Percentiles rank a stretch among this genome's conserved stretches.
Conservation (phyloP, 1,140 invertebrate genomes). For the Drosophila subpulchrella region DNA sequence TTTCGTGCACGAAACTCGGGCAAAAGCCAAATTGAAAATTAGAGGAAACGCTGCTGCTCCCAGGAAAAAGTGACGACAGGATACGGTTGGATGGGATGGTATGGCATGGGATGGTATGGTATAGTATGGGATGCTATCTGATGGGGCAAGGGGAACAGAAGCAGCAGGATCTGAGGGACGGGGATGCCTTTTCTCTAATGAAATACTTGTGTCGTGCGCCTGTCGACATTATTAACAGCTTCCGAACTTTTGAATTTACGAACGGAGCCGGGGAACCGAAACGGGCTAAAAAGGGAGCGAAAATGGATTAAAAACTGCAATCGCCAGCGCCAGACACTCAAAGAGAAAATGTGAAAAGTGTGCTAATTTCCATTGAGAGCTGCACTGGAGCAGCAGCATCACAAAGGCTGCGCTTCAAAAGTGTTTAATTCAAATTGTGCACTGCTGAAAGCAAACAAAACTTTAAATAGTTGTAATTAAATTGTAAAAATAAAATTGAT, state of each 20-base stretch:
- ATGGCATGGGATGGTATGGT: no score
- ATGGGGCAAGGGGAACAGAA: background rate
- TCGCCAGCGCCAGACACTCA: conserved; percentile 34
- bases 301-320: conserved; percentile 48
- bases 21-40: conserved; percentile 60
- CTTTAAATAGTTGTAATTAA: background rate
- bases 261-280: conserved; percentile 5
- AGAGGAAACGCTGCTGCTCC: conserved; percentile 25
- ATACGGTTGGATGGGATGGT: conserved; percentile 5
- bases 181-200: conserved; percentile 62
- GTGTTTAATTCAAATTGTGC: conserved; percentile 70
- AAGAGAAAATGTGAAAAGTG: conserved; percentile 69
- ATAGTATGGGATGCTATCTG: background rate
- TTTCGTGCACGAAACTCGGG: conserved; percentile 50
- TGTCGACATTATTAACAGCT: conserved; percentile 81
- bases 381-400: conserved; percentile 19
- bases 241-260: conserved; percentile 76
- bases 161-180: conserved; percentile 1
- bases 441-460: background rate
- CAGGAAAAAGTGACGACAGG: conserved; percentile 21
- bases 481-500: no score
- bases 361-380: conserved; percentile 69
- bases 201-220: conserved; percentile 80
- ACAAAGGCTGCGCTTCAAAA: conserved; percentile 57
- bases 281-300: conserved; percentile 20